Conservation (phyloP, 2,888 invertebrate genomes). For the Adela reaumurella region DNA sequence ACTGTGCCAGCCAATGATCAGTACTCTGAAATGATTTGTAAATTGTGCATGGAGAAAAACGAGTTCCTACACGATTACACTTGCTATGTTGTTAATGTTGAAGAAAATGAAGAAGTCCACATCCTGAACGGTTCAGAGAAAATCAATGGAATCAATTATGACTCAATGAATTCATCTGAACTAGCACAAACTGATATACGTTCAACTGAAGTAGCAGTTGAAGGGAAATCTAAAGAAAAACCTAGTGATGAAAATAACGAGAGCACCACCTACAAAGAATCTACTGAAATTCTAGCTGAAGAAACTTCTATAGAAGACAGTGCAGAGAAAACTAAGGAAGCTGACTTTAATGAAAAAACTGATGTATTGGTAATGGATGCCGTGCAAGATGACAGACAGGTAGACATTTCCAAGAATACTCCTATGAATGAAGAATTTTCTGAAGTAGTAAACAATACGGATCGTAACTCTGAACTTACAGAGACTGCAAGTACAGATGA, state of each 20-base stretch:
- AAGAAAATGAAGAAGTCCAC: slow-evolving; percentile 16
- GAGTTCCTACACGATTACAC: slow-evolving; percentile 72
- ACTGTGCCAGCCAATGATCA: slow-evolving; percentile 54
- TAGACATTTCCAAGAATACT: too few species aligned
- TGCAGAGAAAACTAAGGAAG: too few species aligned
- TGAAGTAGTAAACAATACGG: too few species aligned
- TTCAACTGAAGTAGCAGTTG: too few species aligned
- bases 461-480: too few species aligned
- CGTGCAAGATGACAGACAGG: too few species aligned
- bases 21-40: slow-evolving; percentile 82
- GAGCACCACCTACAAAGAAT: too few species aligned
- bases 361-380: too few species aligned
- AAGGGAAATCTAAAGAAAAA: too few species aligned
- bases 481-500: neutral
- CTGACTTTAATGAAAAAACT: neutral
- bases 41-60: slow-evolving; percentile 70
- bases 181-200: slow-evolving; percentile 1
- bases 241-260: too few species aligned
- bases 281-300: too few species aligned
- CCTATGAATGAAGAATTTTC: neutral
- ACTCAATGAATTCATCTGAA: slow-evolving; percentile 2
- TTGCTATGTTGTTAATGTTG: slow-evolving; percentile 32
- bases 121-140: neutral
- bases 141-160: slow-evolving; percentile 13
- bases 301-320: too few species aligned